These are phyloP conservation scores for Astropecten irregularis DNA, from an alignment of 53 echinoderm and acorn worm species.

Conservation along the genomic window DNA sequence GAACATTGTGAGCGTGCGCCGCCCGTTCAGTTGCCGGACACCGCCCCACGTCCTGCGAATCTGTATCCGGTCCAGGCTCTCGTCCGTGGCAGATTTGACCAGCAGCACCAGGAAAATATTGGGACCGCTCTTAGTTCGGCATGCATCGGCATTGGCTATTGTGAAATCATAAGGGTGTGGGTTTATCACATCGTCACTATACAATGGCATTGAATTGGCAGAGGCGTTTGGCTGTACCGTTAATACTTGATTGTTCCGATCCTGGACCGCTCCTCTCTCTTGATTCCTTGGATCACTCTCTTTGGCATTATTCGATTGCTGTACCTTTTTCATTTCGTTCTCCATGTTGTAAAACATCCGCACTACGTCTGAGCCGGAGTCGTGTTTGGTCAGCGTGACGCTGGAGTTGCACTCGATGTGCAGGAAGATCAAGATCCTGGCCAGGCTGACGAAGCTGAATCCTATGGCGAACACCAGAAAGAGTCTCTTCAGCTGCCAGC, in stretches of 20 bases:
- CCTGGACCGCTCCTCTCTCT: neutral
- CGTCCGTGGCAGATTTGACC: constrained; percentile 40
- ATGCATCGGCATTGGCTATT: constrained; percentile 23
- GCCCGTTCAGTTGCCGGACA: neutral
- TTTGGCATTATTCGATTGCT: no score
- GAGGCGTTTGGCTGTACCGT: neutral
- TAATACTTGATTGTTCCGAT: neutral
- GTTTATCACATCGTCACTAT: constrained; percentile 35
- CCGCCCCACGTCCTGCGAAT: constrained; percentile 59
- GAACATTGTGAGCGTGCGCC: constrained; percentile 44
- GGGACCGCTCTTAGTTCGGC: neutral
- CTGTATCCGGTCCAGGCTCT: constrained; percentile 39
- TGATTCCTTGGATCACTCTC: neutral
- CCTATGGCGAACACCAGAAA: constrained; percentile 1
- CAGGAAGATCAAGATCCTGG: constrained; percentile 11
- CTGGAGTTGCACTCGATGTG: neutral
- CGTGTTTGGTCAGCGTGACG: neutral
- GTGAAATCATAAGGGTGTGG: constrained; percentile 39
- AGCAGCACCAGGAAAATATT: constrained; percentile 24
- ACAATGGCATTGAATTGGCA: constrained; percentile 6
- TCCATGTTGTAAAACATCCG: neutral
- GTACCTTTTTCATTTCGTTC: neutral
- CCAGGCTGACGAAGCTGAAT: constrained; percentile 33
- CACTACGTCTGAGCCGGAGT: neutral
- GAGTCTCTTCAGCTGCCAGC: constrained; percentile 38